Evolutionary conservation across 2,113 vertebrate species (phyloP).

Genomic region (Catagonus wagneri): DNA sequence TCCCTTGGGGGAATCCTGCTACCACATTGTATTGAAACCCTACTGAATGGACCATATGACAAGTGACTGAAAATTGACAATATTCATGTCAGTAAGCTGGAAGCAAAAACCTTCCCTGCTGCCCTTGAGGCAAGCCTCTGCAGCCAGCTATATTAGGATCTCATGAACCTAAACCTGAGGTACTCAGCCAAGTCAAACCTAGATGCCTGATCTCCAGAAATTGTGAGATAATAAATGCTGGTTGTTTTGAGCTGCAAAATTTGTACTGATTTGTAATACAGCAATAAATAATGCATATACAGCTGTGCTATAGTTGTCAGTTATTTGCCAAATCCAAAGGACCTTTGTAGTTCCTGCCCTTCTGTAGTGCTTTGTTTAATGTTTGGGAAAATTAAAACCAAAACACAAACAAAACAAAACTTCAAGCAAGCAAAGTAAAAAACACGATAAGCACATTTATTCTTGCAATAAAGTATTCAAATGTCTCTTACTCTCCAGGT

Average conservation of each 20-base stretch:
- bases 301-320: not conserved
- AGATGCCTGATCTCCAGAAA: not conserved
- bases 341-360: not conserved
- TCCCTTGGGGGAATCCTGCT: not conserved
- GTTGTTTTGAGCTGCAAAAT: not conserved
- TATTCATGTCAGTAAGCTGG: not conserved
- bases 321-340: not conserved
- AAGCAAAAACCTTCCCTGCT: not conserved
- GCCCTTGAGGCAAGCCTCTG: rapidly evolving
- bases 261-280: not conserved
- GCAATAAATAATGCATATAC: not conserved
- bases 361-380: not conserved
- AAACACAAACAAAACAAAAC: not conserved
- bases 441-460: not conserved
- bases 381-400: not conserved
- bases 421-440: not conserved
- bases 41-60: not conserved
- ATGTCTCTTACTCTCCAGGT: not conserved
- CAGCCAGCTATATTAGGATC: not conserved
- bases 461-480: not conserved
- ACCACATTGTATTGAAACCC: not conserved
- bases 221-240: not conserved
- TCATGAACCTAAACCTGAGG: not conserved
- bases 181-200: not conserved
- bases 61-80: not conserved